Conservation (phyloP, 2,113 vertebrate species). For the Bubo blakistoni region DNA sequence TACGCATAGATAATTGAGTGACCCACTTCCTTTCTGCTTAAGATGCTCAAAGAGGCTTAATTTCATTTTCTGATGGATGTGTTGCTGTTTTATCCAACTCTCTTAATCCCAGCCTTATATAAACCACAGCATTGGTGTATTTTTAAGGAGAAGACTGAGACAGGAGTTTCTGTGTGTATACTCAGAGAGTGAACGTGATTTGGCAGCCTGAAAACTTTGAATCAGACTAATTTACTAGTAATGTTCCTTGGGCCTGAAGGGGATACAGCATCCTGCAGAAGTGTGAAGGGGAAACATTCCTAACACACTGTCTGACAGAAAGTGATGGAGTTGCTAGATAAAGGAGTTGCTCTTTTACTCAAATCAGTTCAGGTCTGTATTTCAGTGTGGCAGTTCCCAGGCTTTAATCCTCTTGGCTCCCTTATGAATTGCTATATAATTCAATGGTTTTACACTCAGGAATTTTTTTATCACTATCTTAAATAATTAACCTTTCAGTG, state of each 20-base stretch:
- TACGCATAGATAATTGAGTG: slow-evolving; percentile 16
- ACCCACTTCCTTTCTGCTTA: slow-evolving; percentile 36
- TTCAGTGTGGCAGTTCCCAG: not conserved
- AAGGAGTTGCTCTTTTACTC: not conserved
- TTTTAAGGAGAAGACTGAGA: not conserved
- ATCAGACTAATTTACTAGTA: not conserved
- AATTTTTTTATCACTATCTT: not conserved
- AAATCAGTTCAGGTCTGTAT: not conserved
- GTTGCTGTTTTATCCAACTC: not conserved
- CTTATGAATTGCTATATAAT: not conserved
- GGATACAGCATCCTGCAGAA: not conserved
- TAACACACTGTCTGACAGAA: not conserved
- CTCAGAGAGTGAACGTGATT: not conserved
- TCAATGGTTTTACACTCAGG: not conserved
- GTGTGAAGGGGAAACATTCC: not conserved
- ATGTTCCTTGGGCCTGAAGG: not conserved
- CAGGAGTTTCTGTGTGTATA: not conserved
- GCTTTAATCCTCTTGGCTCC: not conserved
- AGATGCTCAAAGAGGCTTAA: slow-evolving; percentile 32
- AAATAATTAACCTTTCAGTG: not conserved
- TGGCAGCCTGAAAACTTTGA: not conserved
- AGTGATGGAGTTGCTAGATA: not conserved
- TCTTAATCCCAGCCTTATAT: slow-evolving; percentile 22
- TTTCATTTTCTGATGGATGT: slow-evolving; percentile 47
- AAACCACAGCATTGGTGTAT: not conserved